Percentiles rank a stretch among this genome's conserved stretches.
These are phyloP conservation scores for Rhopalosiphum padi DNA, from an alignment of 1,140 invertebrate species.

Conservation along the genomic window DNA sequence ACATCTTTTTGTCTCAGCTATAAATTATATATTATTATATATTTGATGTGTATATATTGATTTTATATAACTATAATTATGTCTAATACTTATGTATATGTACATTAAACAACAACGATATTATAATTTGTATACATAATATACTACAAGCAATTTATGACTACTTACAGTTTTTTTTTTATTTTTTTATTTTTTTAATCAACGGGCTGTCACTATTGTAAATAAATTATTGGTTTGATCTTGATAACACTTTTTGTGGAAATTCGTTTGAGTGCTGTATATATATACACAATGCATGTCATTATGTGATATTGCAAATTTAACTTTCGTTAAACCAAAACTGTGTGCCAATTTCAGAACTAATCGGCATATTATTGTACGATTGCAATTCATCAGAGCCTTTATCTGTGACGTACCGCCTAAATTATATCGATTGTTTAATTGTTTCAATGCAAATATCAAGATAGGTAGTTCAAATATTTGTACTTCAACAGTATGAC, in stretches of 20 bases:
- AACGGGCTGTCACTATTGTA: not conserved
- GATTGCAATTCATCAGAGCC: not conserved
- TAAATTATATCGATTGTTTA: not conserved
- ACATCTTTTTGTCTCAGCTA: not conserved
- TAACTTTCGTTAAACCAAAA: not conserved
- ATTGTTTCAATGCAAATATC: not conserved
- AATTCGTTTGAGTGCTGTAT: not conserved
- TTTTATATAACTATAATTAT: no score
- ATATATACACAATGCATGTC: not conserved
- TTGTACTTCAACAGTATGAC: not conserved
- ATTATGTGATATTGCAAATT: not conserved
- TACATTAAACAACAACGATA: not conserved
- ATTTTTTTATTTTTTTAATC: not conserved
- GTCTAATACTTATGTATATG: no score
- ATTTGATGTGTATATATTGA: no score
- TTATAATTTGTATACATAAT: not conserved
- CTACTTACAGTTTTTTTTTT: not conserved
- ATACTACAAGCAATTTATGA: not conserved
- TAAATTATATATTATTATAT: no score
- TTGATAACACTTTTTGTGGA: not conserved
- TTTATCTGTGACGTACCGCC: not conserved
- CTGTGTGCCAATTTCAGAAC: not conserved
- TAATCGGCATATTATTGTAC: not conserved
- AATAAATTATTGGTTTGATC: not conserved
- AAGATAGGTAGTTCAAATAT: not conserved